Evolutionary conservation across 2,797 vertebrate genomes (phyloP), one percentile per base, ranked within the genome.

Genomic region (Hyperoplus immaculatus): DNA sequence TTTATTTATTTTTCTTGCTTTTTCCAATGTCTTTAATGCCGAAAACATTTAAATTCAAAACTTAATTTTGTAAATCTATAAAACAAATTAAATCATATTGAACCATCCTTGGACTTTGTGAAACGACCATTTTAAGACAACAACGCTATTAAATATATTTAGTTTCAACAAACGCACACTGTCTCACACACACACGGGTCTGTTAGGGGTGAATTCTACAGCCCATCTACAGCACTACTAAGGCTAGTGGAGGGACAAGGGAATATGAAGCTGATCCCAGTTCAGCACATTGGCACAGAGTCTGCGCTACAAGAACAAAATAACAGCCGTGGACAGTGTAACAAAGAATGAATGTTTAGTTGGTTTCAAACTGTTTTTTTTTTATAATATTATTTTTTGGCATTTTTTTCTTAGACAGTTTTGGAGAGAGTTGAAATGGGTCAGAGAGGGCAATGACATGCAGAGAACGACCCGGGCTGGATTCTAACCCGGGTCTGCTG

Each of bases 281-380:
- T 39, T 59, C 68, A 41, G 57, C 13, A 11, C 0, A 12, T 53
- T 11, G 15, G 39, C 10, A 36, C 12, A 16, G 41, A 50, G 29
- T 68, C 59, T 50, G 47, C 0, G 12, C 45, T 41, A 8, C 8
- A 50, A 65, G 65, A 69, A 41, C 3, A 72, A 65, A 42, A 36
- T 10, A 75, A 60, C 51, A 18, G 58, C 29, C 10, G 66, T 13
- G 60, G 76, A 76, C 66, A 47, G 51, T 59, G 53, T 63, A 47
- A 8, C 4, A 11, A n/a, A 15, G 1, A 41, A 4, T 8, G n/a
- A 14, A 53, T 12, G 8, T 29, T 54, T 36, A 56, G 45, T 4
- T n/a, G 41, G 8, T 13, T 13, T 53, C 45, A 21, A 21, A 21
- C 21, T 1, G 21, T 21, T 21, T 21, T 21, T 21, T 21, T 29